Evolutionary conservation across 2,797 vertebrate genomes (phyloP).

Genomic region (Ceryle rudis): DNA sequence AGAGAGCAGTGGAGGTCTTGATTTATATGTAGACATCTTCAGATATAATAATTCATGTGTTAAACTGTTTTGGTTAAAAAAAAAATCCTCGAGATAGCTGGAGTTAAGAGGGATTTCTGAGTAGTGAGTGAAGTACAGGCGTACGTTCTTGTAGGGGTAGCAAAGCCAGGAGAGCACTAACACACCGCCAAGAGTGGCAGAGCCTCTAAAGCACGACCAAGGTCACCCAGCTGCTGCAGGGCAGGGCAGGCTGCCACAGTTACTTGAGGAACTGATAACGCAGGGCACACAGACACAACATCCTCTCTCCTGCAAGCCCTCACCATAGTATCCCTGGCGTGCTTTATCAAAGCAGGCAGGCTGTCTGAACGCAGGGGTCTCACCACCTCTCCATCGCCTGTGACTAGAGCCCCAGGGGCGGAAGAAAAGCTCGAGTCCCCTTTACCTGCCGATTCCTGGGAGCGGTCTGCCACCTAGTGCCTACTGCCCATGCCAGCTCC

Average conservation of each 20-base stretch:
- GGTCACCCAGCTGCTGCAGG: neutral
- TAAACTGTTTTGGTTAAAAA: neutral
- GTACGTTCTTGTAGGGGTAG: neutral
- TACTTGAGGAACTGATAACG: neutral
- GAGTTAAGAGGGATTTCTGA: neutral
- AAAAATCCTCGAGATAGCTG: neutral
- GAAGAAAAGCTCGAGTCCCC: neutral
- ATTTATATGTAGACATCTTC: neutral
- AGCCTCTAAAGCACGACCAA: neutral
- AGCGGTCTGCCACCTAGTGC: constrained; percentile 59
- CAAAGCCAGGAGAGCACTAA: neutral
- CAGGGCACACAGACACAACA: neutral
- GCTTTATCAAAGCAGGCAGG: neutral
- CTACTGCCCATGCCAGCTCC: neutral
- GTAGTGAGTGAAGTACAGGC: neutral
- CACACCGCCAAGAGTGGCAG: fast-evolving
- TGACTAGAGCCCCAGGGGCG: neutral
- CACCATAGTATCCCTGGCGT: neutral
- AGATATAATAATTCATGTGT: neutral
- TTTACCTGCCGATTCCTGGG: neutral
- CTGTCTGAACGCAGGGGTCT: neutral
- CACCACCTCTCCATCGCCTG: neutral
- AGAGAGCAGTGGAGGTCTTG: neutral
- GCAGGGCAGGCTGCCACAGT: neutral
- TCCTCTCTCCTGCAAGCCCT: neutral